Evolutionary conservation across 1,140 invertebrate genomes (phyloP).

Genomic region (Pseudomyrmex cubaensis): DNA sequence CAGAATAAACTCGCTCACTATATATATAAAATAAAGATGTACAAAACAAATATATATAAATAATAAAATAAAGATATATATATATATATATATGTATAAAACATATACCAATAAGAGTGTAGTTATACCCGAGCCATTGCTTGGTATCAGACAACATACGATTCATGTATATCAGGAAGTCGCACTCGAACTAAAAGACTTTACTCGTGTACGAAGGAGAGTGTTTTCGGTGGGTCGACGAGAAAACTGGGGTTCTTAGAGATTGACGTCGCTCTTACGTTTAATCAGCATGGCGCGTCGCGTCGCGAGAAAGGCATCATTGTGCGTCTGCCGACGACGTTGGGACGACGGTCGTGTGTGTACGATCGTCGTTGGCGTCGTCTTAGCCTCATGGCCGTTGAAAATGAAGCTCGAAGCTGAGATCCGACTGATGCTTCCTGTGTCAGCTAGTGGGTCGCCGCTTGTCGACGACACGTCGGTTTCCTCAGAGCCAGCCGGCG

Average conservation of each 20-base stretch:
- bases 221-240: slow-evolving; percentile 34
- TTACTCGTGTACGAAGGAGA: slow-evolving; percentile 4
- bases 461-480: slow-evolving; percentile 50
- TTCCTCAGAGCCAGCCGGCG: slow-evolving; percentile 87
- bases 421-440: slow-evolving; percentile 35
- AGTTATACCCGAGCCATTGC: background rate
- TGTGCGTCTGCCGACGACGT: slow-evolving; percentile 79
- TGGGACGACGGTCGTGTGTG: slow-evolving; percentile 38
- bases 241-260: slow-evolving; percentile 19
- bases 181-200: background rate
- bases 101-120: slow-evolving; percentile 19
- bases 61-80: slow-evolving; percentile 1
- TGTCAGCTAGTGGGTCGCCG: slow-evolving; percentile 42
- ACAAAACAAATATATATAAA: background rate
- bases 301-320: slow-evolving; percentile 80
- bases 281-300: slow-evolving; percentile 68
- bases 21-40: slow-evolving; percentile 14
- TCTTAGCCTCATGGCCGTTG: slow-evolving; percentile 46
- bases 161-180: background rate
- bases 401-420: slow-evolving; percentile 59
- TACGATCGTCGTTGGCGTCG: slow-evolving; percentile 54
- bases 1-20: background rate
- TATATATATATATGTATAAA: background rate
- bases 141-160: background rate
- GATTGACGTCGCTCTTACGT: slow-evolving; percentile 56